Percentiles rank a stretch among this genome's conserved stretches.
These are phyloP conservation scores for Corythornis madagascariensis DNA, from an alignment of 2,113 vertebrate genomes.

Conservation along the genomic window DNA sequence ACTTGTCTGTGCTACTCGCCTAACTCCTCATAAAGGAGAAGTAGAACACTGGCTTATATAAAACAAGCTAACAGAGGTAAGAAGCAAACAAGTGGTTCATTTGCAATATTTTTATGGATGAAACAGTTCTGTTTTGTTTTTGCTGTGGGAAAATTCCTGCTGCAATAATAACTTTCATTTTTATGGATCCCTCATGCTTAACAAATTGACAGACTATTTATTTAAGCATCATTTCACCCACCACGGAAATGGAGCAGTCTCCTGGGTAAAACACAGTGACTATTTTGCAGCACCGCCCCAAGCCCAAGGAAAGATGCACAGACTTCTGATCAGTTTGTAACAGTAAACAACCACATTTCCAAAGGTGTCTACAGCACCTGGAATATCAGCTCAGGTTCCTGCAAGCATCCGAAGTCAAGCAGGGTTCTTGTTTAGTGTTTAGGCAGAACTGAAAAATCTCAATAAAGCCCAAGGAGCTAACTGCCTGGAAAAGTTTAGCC, in stretches of 20 bases:
- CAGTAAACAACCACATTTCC: background rate
- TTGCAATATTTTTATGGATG: background rate
- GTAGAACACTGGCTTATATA: background rate
- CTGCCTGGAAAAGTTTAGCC: background rate
- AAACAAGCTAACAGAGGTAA: constrained; percentile 26
- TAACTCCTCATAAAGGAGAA: constrained; percentile 5
- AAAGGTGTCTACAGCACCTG: background rate
- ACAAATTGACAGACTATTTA: constrained; percentile 36
- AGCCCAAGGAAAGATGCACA: background rate
- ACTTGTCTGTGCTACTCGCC: background rate
- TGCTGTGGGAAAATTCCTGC: constrained; percentile 64
- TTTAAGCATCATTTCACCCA: constrained; percentile 21
- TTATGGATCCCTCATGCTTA: constrained; percentile 59
- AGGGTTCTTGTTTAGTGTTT: background rate
- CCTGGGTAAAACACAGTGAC: background rate
- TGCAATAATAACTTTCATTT: constrained; percentile 45
- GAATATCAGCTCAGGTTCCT: background rate
- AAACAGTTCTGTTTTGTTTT: constrained; percentile 34
- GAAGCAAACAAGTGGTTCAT: constrained; percentile 16
- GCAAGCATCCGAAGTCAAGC: background rate
- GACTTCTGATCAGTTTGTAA: background rate
- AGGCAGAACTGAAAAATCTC: background rate
- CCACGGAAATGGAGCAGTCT: background rate
- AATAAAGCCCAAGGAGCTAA: background rate
- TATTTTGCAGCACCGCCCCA: background rate